Evolutionary conservation across 2,888 invertebrate species (phyloP).

Genomic region (Patella caerulea): DNA sequence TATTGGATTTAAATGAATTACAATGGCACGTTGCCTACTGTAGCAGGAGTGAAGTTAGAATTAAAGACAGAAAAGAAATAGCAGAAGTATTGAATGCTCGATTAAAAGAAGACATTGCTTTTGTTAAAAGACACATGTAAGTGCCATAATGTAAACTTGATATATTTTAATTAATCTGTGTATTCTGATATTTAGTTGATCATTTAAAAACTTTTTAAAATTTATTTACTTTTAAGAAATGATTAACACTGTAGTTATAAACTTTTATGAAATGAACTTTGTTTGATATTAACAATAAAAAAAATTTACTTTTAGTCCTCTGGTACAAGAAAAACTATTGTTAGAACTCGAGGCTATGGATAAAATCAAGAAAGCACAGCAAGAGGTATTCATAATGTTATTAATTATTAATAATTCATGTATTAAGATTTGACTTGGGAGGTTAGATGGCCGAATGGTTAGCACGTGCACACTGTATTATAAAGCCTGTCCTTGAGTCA

Average conservation of each 20-base stretch:
- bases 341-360: slow-evolving; percentile 68
- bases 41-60: slow-evolving; percentile 54
- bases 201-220: not conserved
- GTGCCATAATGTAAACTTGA: slow-evolving; percentile 19
- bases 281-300: not conserved
- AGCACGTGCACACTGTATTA: too few species aligned
- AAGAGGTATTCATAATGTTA: slow-evolving; percentile 55
- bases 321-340: slow-evolving; percentile 68
- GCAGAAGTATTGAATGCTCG: slow-evolving; percentile 63
- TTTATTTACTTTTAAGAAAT: too few species aligned
- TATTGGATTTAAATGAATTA: slow-evolving; percentile 67
- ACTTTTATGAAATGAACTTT: not conserved
- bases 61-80: slow-evolving; percentile 54
- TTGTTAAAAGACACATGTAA: slow-evolving; percentile 68
- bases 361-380: slow-evolving; percentile 66
- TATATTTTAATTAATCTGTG: too few species aligned
- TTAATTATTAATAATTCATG: too few species aligned
- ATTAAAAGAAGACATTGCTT: slow-evolving; percentile 67
- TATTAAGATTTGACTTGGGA: too few species aligned
- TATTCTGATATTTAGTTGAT: too few species aligned
- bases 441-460: too few species aligned
- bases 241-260: not conserved
- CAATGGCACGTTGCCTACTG: slow-evolving; percentile 69
- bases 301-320: slow-evolving; percentile 55
- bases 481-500: too few species aligned